Evolutionary conservation across 1,140 invertebrate genomes (phyloP), one percentile per base, ranked within the genome.

Genomic region (Cotesia vestalis): DNA sequence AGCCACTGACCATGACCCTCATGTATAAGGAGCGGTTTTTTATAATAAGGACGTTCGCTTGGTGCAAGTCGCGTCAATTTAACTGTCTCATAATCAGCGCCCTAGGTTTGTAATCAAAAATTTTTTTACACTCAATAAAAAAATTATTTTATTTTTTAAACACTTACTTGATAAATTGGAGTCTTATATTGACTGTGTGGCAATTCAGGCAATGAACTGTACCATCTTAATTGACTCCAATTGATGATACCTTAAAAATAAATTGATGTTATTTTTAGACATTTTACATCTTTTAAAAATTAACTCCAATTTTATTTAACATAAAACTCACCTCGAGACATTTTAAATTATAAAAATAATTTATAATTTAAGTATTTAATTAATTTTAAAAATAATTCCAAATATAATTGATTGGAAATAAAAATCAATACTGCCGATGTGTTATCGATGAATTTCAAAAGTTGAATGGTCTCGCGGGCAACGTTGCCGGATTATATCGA

Each of bases 1-100:
- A 99, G 84, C 92, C 94, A 99, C 85, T 99, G 96, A 90, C 92
- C 95, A 75, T 93, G 88, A 0, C 96, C 97, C 77, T 95, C 92
- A 78, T 94, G 90, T 4, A 99, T 88, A 3, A 97, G 87, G 4
- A 99, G 76, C 0, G 96, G 96, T 69, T 92, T 91, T 79, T 92
- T 94, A 83, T 96, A 99, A 75, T 93, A 91, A 4, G 94, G 91
- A 67, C 89, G 87, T 11, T 95, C 80, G 64, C 90, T 92, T 36
- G 94, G 94, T 52, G 85, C 80, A 34, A 88, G 81, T 46, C 92
- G 86, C n/a, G 92, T 88, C 57, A 84, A 78, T 62, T 89, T 80
- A 3, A 92, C 88, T 64, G 89, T 82, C 67, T 91, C 87, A 71
- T 91, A 91, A 17, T 86, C 85, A 11, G 88, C 88, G 2, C 92